phyloP scores from a whole-genome alignment of 2,797 vertebrate genomes.

The Gambelia wislizenii region DNA sequence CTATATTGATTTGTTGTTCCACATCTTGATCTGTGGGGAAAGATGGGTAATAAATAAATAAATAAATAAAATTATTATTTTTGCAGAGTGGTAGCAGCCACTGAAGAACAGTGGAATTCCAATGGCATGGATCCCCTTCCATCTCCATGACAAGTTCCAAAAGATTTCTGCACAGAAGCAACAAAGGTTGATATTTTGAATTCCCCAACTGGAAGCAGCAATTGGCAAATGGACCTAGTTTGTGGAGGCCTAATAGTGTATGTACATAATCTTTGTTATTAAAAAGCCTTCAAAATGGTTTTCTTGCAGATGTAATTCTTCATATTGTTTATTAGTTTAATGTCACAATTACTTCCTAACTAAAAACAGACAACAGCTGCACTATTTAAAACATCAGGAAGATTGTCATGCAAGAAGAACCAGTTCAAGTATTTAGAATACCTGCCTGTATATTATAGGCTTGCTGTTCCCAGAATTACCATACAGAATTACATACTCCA shows the following conservation, averaged over 20 bases:
- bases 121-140: too few relatives aligned
- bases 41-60: too few relatives aligned
- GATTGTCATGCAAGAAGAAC: constrained; percentile 61
- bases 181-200: not conserved
- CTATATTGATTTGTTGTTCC: too few relatives aligned
- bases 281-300: not conserved
- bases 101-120: not conserved
- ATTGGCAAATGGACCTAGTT: not conserved
- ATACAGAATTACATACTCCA: constrained; percentile 64
- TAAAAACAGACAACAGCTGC: constrained; percentile 15
- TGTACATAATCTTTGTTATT: not conserved
- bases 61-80: too few relatives aligned
- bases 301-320: not conserved
- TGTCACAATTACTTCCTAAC: not conserved
- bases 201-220: not conserved
- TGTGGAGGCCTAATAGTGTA: not conserved
- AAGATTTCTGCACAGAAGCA: not conserved
- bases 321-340: constrained; percentile 50
- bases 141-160: not conserved
- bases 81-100: too few relatives aligned
- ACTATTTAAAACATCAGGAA: constrained; percentile 55
- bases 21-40: too few relatives aligned
- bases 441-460: constrained; percentile 56
- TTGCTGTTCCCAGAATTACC: constrained; percentile 65
- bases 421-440: constrained; percentile 65